A percentile compares a stretch with the other conserved stretches of the same genome.
These are phyloP conservation scores for Eupithecia abbreviata DNA, from an alignment of 2,888 invertebrate species.

Conservation along the genomic window DNA sequence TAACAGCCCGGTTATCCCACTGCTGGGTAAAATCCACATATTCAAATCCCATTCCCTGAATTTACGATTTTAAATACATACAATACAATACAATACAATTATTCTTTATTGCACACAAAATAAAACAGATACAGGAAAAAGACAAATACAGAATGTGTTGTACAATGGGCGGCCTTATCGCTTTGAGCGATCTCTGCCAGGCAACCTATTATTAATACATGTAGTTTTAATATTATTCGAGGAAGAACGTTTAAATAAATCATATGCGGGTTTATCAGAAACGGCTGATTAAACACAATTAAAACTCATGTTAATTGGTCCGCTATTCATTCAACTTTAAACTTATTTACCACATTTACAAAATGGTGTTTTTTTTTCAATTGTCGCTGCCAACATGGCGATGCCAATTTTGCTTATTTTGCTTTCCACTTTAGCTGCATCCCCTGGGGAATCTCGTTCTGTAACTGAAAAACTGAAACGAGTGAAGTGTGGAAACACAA, in stretches of 20 bases:
- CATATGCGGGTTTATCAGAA: neutral
- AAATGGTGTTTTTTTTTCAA: neutral
- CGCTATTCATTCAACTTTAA: neutral
- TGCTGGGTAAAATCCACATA: neutral
- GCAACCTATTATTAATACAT: no score
- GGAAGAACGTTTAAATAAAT: neutral
- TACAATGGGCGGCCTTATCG: no score
- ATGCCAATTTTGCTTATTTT: neutral
- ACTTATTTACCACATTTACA: neutral
- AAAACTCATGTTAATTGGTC: neutral
- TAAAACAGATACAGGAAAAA: no score
- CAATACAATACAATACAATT: no score
- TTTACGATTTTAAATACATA: no score
- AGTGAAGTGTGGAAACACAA: constrained; percentile 1
- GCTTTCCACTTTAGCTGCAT: neutral
- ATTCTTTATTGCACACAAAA: no score
- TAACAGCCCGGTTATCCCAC: no score
- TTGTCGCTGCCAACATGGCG: neutral
- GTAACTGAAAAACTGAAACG: constrained; percentile 2
- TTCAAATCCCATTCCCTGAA: neutral
- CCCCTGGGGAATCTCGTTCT: constrained; percentile 3
- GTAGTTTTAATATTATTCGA: no score
- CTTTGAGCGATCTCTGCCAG: no score
- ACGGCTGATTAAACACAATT: neutral
- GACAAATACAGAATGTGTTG: no score